Evolutionary conservation across 2,797 vertebrate genomes (phyloP).

Genomic region (Triplophysa bombifrons): DNA sequence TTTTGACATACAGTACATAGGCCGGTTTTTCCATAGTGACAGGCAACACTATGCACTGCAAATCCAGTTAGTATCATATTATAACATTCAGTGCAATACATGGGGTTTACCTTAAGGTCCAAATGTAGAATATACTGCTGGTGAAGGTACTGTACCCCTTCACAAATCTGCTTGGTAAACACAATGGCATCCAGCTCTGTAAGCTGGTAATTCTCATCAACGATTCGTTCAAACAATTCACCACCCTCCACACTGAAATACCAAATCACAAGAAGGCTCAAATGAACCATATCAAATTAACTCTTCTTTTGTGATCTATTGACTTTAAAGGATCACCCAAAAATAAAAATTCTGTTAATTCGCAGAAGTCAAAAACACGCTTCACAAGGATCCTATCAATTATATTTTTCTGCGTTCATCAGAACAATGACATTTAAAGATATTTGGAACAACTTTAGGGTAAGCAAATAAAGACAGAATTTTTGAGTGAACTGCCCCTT

Average conservation of each 20-base stretch:
- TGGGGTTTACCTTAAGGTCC: slow-evolving; percentile 83
- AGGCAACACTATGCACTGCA: slow-evolving; percentile 12
- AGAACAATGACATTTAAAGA: no score
- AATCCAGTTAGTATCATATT: slow-evolving; percentile 13
- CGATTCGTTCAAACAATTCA: slow-evolving; percentile 87
- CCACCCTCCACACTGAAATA: slow-evolving; percentile 83
- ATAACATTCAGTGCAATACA: background rate
- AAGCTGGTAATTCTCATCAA: slow-evolving; percentile 82
- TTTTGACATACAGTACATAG: slow-evolving; percentile 6
- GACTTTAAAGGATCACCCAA: no score
- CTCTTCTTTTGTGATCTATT: background rate
- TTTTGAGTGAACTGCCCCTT: no score
- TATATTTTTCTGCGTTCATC: no score
- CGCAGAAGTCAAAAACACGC: no score
- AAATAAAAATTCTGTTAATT: no score
- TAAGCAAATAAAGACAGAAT: no score
- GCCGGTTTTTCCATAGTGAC: slow-evolving; percentile 26
- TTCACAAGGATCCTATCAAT: no score
- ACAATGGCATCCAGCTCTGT: slow-evolving; percentile 85
- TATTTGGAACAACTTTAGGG: no score
- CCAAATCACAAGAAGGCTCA: slow-evolving; percentile 15
- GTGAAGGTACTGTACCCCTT: slow-evolving; percentile 85
- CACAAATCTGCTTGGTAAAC: slow-evolving; percentile 86
- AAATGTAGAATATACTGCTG: slow-evolving; percentile 90
- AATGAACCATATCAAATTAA: background rate